Conservation (phyloP, 2,888 invertebrate genomes). For the Spilarctia lutea region DNA sequence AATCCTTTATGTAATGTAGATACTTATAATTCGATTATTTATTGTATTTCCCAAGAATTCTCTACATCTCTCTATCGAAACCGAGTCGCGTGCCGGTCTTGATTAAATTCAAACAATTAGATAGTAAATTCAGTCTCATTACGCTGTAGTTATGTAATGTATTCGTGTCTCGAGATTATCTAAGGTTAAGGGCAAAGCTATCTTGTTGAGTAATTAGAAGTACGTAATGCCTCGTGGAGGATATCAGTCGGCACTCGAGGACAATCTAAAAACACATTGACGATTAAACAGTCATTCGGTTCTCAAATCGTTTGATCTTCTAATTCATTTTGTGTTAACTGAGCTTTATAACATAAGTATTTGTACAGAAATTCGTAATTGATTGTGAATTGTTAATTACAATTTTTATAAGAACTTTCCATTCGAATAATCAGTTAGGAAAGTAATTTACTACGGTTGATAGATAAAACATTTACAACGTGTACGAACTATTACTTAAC, state of each 20-base stretch:
- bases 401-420: too few relatives aligned
- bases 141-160: constrained; percentile 36
- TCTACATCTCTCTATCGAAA: neutral
- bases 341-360: neutral
- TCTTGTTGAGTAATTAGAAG: constrained; percentile 39
- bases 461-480: too few relatives aligned
- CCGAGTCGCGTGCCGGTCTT: constrained; percentile 3
- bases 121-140: constrained; percentile 27
- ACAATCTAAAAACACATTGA: constrained; percentile 34
- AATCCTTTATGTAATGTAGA: neutral
- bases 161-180: constrained; percentile 20
- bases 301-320: constrained; percentile 28
- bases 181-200: constrained; percentile 40
- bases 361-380: neutral
- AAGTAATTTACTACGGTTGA: too few relatives aligned
- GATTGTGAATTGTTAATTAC: neutral
- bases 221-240: constrained; percentile 21
- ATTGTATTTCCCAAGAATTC: neutral
- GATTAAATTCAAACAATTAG: constrained; percentile 36
- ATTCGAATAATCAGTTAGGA: too few relatives aligned
- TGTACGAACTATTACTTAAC: too few relatives aligned
- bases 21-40: neutral
- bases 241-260: constrained; percentile 31
- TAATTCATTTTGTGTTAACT: constrained; percentile 1
- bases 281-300: constrained; percentile 13